Percentiles rank a stretch among this genome's conserved stretches.
Evolutionary conservation across 1,140 invertebrate genomes (phyloP).

Genomic region (Pectinophora gossypiella): DNA sequence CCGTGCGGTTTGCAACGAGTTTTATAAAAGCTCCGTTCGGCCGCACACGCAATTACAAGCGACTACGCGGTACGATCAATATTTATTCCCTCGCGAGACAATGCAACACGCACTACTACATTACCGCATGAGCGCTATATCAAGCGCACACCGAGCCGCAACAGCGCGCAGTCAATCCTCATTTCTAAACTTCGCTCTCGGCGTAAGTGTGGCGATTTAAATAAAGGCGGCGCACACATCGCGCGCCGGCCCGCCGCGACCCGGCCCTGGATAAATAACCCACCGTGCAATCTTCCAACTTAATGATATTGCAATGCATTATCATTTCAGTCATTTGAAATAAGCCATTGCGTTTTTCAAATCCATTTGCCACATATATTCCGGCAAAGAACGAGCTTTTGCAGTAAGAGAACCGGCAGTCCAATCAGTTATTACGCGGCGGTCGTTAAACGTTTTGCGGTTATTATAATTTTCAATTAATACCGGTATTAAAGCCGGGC

Average conservation of each 20-base stretch:
- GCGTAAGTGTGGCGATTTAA: conserved; percentile 21
- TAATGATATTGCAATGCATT: conserved; percentile 51
- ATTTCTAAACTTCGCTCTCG: conserved; percentile 26
- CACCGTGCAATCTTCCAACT: conserved; percentile 39
- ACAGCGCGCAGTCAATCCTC: conserved; percentile 33
- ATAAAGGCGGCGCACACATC: conserved; percentile 26
- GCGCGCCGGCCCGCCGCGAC: conserved; percentile 23
- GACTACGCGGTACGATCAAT: conserved; percentile 63
- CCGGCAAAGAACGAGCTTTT: background rate
- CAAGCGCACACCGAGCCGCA: conserved; percentile 15
- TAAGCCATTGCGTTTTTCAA: conserved; percentile 34
- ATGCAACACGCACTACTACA: conserved; percentile 41
- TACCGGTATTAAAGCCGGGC: conserved; percentile 7
- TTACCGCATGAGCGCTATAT: conserved; percentile 29
- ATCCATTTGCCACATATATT: conserved; percentile 13
- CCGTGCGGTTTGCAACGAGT: conserved; percentile 67
- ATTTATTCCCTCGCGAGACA: conserved; percentile 53
- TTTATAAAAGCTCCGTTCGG: conserved; percentile 67
- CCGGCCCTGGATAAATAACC: conserved; percentile 43
- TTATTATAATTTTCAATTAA: conserved; percentile 15
- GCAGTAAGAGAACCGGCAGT: background rate
- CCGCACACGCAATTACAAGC: conserved; percentile 70
- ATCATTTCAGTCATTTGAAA: conserved; percentile 40
- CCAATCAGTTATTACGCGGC: background rate
- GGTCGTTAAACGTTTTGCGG: conserved; percentile 4